These are phyloP conservation scores for Hypsopygia costalis DNA, from an alignment of 2,888 invertebrate species.

Conservation along the genomic window DNA sequence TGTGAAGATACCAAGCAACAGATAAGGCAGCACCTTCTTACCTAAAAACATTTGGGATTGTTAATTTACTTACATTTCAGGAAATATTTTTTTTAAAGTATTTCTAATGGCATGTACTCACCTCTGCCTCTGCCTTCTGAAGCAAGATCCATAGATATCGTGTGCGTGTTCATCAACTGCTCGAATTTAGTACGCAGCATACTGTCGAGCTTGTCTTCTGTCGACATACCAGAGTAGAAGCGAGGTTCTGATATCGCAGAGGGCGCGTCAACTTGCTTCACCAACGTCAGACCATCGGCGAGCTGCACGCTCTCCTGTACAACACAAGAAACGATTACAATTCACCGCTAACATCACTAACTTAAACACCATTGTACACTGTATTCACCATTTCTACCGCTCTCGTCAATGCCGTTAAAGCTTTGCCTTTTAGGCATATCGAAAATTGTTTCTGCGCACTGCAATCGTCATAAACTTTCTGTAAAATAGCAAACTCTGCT, in stretches of 20 bases:
- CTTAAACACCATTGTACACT: constrained; percentile 21
- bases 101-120: constrained; percentile 25
- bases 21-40: constrained; percentile 79
- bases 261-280: constrained; percentile 79
- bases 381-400: constrained; percentile 80
- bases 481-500: constrained; percentile 80
- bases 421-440: constrained; percentile 82
- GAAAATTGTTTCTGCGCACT: constrained; percentile 81
- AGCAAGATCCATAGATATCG: constrained; percentile 82
- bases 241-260: constrained; percentile 79
- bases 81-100: constrained; percentile 1
- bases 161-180: constrained; percentile 83
- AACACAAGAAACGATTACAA: constrained; percentile 51
- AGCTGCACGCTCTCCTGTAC: constrained; percentile 81
- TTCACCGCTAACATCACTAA: constrained; percentile 33
- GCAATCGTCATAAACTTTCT: constrained; percentile 83
- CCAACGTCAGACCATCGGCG: constrained; percentile 80
- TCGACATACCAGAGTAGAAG: constrained; percentile 75
- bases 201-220: constrained; percentile 77
- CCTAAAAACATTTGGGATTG: constrained; percentile 36
- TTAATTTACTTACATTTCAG: constrained; percentile 1
- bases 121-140: constrained; percentile 76
- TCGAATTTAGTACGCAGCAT: constrained; percentile 77
- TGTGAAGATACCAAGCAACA: constrained; percentile 81
- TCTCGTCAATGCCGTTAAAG: constrained; percentile 78